phyloP scores from a whole-genome alignment of 2,888 invertebrate species.

The Hypomecis atomaria region DNA sequence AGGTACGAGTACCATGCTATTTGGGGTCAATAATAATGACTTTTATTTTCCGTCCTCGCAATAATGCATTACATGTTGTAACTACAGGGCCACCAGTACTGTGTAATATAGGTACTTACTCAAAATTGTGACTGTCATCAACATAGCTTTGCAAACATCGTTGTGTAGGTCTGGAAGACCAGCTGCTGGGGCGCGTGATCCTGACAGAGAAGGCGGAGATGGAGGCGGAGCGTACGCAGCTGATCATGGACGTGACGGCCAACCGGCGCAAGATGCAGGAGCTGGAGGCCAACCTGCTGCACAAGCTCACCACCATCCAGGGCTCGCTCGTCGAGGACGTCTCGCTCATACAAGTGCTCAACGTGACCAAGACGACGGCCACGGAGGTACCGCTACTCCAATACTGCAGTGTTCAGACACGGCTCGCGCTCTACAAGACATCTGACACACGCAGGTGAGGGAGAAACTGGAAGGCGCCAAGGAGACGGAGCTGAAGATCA shows the following conservation, averaged over 20 bases:
- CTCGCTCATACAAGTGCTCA: constrained; percentile 92
- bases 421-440: no score
- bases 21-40: no score
- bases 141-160: no score
- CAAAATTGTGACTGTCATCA: no score
- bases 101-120: no score
- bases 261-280: constrained; percentile 94
- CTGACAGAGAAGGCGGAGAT: constrained; percentile 92
- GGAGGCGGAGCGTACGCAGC: constrained; percentile 91
- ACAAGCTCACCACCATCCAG: constrained; percentile 93
- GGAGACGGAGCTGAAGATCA: constrained; percentile 93
- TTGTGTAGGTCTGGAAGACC: constrained; percentile 90
- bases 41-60: no score
- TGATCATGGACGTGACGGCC: constrained; percentile 92
- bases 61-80: no score
- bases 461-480: constrained; percentile 91
- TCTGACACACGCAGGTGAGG: constrained; percentile 80
- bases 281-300: constrained; percentile 92
- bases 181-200: constrained; percentile 92
- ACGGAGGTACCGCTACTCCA: constrained; percentile 80
- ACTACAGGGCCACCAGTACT: no score
- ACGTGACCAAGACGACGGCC: constrained; percentile 92
- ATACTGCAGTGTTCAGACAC: no score
- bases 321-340: constrained; percentile 95
- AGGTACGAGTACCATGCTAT: constrained; percentile 80